A percentile compares a stretch with the other conserved stretches of the same genome.
phyloP scores from a whole-genome alignment of 2,888 invertebrate species.

The Torymus aiolomorphi region DNA sequence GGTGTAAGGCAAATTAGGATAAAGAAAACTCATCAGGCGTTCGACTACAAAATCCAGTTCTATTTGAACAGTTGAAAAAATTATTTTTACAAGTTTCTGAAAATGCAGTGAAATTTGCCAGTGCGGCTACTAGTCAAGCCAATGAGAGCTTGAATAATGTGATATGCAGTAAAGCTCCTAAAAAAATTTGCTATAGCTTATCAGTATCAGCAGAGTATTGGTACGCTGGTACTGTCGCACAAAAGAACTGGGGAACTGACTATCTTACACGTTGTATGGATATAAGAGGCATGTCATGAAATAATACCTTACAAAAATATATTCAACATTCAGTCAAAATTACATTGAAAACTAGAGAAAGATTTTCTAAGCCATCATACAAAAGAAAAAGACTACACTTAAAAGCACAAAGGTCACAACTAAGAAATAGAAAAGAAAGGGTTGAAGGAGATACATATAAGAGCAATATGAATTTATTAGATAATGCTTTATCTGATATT shows the following conservation, averaged over 20 bases:
- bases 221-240: conserved; percentile 24
- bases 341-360: not conserved
- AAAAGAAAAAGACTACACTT: conserved; percentile 6
- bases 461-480: not conserved
- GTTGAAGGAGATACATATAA: not conserved
- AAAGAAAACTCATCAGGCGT: conserved; percentile 37
- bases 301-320: not conserved
- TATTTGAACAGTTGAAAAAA: too few species aligned
- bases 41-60: not conserved
- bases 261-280: not conserved
- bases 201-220: conserved; percentile 49
- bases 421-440: conserved; percentile 8
- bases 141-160: too few species aligned
- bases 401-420: not conserved
- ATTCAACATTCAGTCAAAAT: not conserved
- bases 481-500: too few species aligned
- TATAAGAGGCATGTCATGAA: not conserved
- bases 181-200: conserved; percentile 37
- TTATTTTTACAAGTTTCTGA: conserved; percentile 45
- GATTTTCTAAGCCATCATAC: not conserved
- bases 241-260: conserved; percentile 1
- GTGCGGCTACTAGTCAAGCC: conserved; percentile 49
- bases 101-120: conserved; percentile 39
- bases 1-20: conserved; percentile 35
- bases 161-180: conserved; percentile 52